Conservation (phyloP, 2,797 vertebrate species). For the Peromyscus attwateri region DNA sequence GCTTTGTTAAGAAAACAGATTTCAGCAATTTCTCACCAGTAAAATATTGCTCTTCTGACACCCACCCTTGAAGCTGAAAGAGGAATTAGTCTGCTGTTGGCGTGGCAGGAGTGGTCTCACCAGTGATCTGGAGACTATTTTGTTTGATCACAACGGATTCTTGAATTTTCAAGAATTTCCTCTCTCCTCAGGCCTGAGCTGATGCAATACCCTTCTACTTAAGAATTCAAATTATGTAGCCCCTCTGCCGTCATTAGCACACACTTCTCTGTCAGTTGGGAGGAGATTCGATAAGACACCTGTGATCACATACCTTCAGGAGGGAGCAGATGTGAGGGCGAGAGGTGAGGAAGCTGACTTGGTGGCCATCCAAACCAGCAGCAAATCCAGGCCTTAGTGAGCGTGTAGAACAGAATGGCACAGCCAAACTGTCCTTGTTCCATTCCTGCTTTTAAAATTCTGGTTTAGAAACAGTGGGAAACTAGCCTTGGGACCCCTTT, state of each 20-base stretch:
- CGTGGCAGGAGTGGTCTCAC: slow-evolving; percentile 30
- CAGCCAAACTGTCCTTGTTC: background rate
- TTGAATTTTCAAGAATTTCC: slow-evolving; percentile 45
- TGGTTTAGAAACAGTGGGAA: background rate
- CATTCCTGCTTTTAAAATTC: background rate
- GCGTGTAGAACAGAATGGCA: background rate
- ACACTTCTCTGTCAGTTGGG: background rate
- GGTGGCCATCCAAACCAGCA: slow-evolving; percentile 62
- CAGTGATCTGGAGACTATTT: slow-evolving; percentile 55
- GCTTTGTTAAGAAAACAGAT: slow-evolving; percentile 76
- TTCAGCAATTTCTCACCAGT: slow-evolving; percentile 51
- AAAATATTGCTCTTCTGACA: slow-evolving; percentile 70
- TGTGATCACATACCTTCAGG: slow-evolving; percentile 68
- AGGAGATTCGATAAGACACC: slow-evolving; percentile 5
- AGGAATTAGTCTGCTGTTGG: slow-evolving; percentile 69
- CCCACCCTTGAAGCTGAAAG: slow-evolving; percentile 47
- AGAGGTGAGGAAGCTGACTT: slow-evolving; percentile 25
- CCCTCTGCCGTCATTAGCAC: slow-evolving; percentile 12
- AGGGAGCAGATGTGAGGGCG: slow-evolving; percentile 56
- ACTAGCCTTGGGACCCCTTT: background rate
- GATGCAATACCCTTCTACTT: background rate
- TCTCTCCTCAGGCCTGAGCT: background rate
- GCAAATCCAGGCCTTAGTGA: background rate
- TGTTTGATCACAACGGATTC: slow-evolving; percentile 46
- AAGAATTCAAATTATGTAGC: slow-evolving; percentile 43